Conservation (phyloP, 2,888 invertebrate species). For the Drosophila mercatorum region DNA sequence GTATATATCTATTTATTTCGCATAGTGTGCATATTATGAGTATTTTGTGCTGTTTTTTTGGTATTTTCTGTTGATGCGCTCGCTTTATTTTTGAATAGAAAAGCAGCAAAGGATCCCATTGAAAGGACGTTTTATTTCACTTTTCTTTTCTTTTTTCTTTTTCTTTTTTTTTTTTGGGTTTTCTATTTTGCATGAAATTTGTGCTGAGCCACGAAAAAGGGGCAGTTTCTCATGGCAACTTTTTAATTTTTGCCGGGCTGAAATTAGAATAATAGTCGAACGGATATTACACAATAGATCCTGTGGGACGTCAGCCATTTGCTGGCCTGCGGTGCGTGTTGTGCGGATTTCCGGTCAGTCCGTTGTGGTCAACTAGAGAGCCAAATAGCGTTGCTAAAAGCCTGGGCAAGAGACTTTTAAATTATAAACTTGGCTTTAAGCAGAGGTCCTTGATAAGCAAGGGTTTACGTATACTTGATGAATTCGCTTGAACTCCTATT, state of each 20-base stretch:
- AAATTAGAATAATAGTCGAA: conserved; percentile 77
- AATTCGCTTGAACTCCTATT: background rate
- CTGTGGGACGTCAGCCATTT: conserved; percentile 19
- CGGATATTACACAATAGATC: conserved; percentile 70
- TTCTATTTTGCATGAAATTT: conserved; percentile 72
- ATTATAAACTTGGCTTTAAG: background rate
- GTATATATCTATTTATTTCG: conserved; percentile 40
- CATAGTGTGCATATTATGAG: conserved; percentile 49
- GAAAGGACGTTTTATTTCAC: conserved; percentile 53
- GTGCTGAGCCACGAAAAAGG: conserved; percentile 42
- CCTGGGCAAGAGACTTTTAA: conserved; percentile 6
- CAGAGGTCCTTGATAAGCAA: background rate
- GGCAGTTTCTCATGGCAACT: conserved; percentile 41
- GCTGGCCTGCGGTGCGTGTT: conserved; percentile 41
- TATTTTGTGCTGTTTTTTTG: conserved; percentile 50
- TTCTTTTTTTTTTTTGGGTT: conserved; percentile 19
- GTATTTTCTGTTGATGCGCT: conserved; percentile 72
- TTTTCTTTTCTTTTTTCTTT: background rate
- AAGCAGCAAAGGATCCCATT: conserved; percentile 65
- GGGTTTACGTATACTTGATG: background rate
- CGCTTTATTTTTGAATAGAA: conserved; percentile 69
- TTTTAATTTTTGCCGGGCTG: conserved; percentile 74
- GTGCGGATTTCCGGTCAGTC: conserved; percentile 66
- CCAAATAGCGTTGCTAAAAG: conserved; percentile 31
- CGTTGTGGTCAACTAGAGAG: conserved; percentile 34